Evolutionary conservation across 2,797 vertebrate genomes (phyloP).

Genomic region (Alca torda): DNA sequence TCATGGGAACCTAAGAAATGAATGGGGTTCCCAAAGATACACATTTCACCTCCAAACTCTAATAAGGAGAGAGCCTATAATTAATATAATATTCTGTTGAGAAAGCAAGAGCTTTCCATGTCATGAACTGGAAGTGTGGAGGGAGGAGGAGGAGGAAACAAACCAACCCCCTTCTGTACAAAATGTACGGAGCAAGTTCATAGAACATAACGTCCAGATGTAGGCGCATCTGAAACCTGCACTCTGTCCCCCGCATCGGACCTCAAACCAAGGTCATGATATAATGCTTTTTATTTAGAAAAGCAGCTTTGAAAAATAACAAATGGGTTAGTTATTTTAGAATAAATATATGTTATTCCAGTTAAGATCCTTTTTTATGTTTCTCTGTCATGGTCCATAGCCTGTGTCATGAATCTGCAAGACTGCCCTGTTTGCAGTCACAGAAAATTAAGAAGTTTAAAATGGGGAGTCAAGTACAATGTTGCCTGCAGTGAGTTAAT

Average conservation of each 20-base stretch:
- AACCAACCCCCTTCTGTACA: not conserved
- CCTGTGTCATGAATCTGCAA: not conserved
- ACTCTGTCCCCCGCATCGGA: not conserved
- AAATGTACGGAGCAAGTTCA: constrained; percentile 1
- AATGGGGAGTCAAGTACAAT: not conserved
- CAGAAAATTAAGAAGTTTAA: not conserved
- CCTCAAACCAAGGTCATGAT: not conserved
- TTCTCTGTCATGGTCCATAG: not conserved
- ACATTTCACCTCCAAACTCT: not conserved
- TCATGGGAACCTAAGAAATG: not conserved
- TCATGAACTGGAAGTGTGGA: constrained; percentile 4
- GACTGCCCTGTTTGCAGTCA: not conserved
- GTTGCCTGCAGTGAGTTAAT: not conserved
- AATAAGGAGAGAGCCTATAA: not conserved
- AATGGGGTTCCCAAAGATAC: not conserved
- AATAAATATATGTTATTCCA: not conserved
- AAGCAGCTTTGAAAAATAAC: constrained; percentile 16
- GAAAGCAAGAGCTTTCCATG: not conserved
- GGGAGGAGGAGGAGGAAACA: not conserved
- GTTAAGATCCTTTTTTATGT: not conserved
- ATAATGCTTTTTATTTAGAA: not conserved
- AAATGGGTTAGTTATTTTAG: not conserved
- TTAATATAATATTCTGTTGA: not conserved
- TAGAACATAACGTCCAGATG: not conserved
- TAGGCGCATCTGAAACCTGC: not conserved